Percentiles rank a stretch among this genome's conserved stretches.
phyloP scores from a whole-genome alignment of 2,113 vertebrate species.

The Laterallus jamaicensis region DNA sequence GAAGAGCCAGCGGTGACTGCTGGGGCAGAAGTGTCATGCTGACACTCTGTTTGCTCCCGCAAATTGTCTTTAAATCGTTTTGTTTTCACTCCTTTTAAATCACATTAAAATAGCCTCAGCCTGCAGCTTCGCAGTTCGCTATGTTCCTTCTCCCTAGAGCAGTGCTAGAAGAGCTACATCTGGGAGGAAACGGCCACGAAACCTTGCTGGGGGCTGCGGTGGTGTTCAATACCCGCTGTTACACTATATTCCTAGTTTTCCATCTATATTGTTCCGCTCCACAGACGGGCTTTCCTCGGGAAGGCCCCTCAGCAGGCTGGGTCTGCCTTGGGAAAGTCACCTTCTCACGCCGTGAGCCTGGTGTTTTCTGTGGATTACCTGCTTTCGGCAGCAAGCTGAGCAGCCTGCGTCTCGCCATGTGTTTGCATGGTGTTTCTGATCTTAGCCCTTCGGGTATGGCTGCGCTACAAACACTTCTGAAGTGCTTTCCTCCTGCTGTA shows the following conservation, averaged over 20 bases:
- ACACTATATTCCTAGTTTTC: not conserved
- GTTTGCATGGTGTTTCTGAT: not conserved
- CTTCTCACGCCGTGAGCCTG: accelerated
- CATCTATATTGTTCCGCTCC: accelerated
- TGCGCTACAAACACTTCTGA: not conserved
- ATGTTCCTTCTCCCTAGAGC: not conserved
- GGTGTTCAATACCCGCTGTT: not conserved
- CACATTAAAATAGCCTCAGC: not conserved
- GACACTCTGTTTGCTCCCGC: not conserved
- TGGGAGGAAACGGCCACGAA: not conserved
- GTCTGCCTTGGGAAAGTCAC: not conserved
- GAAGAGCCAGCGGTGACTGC: not conserved
- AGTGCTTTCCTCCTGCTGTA: not conserved
- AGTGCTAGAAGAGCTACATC: not conserved
- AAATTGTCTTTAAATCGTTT: not conserved
- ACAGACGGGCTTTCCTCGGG: not conserved
- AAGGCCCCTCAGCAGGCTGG: not conserved
- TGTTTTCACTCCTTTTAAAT: not conserved
- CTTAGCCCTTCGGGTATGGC: not conserved
- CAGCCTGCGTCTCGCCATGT: not conserved
- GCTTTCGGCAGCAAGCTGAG: not conserved
- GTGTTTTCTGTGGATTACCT: not conserved
- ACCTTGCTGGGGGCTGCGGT: not conserved
- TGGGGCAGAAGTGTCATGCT: not conserved
- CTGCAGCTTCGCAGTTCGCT: not conserved